Conservation (phyloP, 2,113 vertebrate species). For the Rafetus swinhoei region DNA sequence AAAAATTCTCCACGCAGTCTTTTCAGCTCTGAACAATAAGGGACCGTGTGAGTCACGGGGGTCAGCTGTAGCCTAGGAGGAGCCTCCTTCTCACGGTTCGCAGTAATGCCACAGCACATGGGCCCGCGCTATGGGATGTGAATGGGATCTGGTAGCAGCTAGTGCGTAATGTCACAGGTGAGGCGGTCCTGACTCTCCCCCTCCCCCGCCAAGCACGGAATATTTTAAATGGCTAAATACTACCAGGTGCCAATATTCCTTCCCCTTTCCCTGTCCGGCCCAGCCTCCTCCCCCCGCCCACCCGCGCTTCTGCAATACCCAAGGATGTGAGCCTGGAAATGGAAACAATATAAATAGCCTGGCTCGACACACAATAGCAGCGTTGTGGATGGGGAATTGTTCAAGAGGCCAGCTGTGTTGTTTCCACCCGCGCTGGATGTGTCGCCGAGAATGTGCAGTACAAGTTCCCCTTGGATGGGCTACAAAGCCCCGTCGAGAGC, state of each 20-base stretch:
- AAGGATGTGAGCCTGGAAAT: background rate
- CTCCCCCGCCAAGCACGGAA: background rate
- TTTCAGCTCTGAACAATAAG: background rate
- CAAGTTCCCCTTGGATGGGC: background rate
- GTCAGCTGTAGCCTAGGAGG: background rate
- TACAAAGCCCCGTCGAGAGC: background rate
- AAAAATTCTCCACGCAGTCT: background rate
- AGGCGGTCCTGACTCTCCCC: background rate
- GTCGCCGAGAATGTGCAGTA: background rate
- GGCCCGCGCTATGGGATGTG: background rate
- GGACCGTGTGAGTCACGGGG: fast-evolving
- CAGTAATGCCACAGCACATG: background rate
- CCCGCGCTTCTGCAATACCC: background rate
- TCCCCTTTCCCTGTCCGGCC: background rate
- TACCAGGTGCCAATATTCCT: background rate
- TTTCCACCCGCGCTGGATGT: background rate
- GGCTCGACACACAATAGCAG: background rate
- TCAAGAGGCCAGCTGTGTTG: background rate
- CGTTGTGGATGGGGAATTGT: background rate
- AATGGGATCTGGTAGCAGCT: background rate
- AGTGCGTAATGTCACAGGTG: background rate
- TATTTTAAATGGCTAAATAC: background rate
- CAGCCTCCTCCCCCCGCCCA: background rate
- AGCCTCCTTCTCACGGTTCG: background rate
- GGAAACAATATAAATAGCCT: conserved; percentile 14